Evolutionary conservation across 2,888 invertebrate species (phyloP), one percentile per base, ranked within the genome.

Genomic region (Acheta domesticus): DNA sequence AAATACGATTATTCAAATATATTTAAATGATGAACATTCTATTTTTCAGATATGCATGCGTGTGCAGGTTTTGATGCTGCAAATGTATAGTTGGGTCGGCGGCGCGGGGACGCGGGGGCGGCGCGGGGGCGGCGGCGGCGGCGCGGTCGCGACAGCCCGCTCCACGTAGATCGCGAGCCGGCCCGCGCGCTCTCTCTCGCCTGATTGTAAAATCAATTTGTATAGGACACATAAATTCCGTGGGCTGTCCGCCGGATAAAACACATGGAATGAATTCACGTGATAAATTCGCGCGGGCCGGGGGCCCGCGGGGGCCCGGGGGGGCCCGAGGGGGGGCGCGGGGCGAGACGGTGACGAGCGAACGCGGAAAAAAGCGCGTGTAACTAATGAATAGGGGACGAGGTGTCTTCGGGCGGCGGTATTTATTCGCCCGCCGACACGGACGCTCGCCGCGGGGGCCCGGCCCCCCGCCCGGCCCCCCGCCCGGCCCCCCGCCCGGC

Each of bases 1-100:
- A 80, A 80, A 81, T 79, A 79, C 81, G 79, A 79, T 80, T 81
- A 81, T 81, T 81, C 78, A 81, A 81, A 81, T 81, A 77, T 81
- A 81, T 81, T 81, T 78, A 81, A 81, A 81, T 81, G 79, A 81
- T 78, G 81, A 79, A 78, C 77, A 81, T 79, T 81, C 81, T 76
- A 81, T 76, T 81, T 79, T 79, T 76, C 75, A 77, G 23, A 81
- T 79, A 78, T 81, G 81, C 79, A 78, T 79, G 79, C 79, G 79
- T 76, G 77, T 62, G 78, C 80, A 78, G 78, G 23, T 76, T 79
- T 79, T 79, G 49, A 75, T 50, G 20, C 75, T 50, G 50, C 50
- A 77, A 49, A 77, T 74, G 79, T 74, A 79, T 75, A 79, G 79
- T 79, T 79, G 79, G 75, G 21, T 5, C 20, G 75, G 75, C 21